Base-by-base conservation (phyloP, 1,140 invertebrate genomes). In the Homarus americanus region DNA sequence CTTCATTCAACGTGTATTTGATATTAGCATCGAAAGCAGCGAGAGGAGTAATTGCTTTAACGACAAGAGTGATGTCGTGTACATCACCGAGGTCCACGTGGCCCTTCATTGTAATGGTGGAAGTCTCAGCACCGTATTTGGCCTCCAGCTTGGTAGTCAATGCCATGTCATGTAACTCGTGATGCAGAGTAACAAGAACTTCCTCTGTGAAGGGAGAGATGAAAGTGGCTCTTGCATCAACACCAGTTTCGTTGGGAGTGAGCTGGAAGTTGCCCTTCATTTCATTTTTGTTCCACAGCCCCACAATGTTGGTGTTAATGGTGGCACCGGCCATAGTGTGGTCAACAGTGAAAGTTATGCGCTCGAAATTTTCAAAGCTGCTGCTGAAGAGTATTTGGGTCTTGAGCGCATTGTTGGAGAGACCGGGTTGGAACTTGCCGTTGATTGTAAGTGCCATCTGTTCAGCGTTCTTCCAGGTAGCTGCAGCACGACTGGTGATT, bases 391-490 rank as follows among this genome's bases (percentile, higher is more conserved):
- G 34, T 9, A 88, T 32, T 28, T 72, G 34, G 5, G 44, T 49
- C 5, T 49, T 49, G 5, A 49, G 5, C 0, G 78, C 78, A 49
- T 88, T 80, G 53, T 53, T 72, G 20, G 58, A 28, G 36, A 66
- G 24, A n/a, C 87, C 58, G n/a, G 78, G 63, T 58, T 88, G 58
- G 15, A 88, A 24, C n/a, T 82, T 80, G 78, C 53, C 87, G 24
- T 44, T 82, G 40, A 88, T 58, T 20, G 63, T 20, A n/a, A 91
- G 76, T 4, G 82, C 44, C 24, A 86, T 44, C 63, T 79, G 73
- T 36, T 91, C 44, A 15, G 63, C 53, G 76, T 91, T 91, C 44
- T 80, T 91, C 87, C 87, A 88, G 2, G 76, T 88, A 36, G 75
- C 82, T 36, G 58, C 24, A 40, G 73, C 44, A 17, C 73, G 83